Base-by-base conservation (phyloP, 2,113 vertebrate species). In the Malurus melanocephalus region DNA sequence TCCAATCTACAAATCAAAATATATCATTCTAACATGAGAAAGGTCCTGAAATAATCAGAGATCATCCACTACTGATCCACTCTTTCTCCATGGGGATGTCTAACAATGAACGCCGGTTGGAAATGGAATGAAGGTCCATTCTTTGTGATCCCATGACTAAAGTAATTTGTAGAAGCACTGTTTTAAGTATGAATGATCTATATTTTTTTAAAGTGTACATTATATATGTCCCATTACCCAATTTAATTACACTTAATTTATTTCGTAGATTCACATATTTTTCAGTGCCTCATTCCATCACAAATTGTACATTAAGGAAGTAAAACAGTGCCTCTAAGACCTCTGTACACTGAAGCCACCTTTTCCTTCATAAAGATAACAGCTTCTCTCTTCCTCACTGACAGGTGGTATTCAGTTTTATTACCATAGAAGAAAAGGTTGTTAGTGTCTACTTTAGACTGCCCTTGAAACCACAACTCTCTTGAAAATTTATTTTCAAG, bases 231-330 rank as follows among this genome's bases (percentile, higher is more conserved):
- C 12, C 67, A 85, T 89, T 95, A 88, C 8, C 55, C n/a, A 51
- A 73, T 82, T 92, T 92, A 93, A 94, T 94, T 85, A 45, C n/a
- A 82, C 13, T 68, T 72, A 66, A 30, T 81, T 88, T 72, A 90
- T 95, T 89, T 90, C 87, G 76, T 55, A 76, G 42, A 61, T 65
- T 2, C 74, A 14, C 22, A 13, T 59, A 22, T 91, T 89, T 93
- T 91, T 91, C 56, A 74, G 30, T 89, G 67, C 85, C 64, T 90
- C 8, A 7, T 80, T 90, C 42, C 76, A 20, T 48, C 48, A 80
- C 43, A 85, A 76, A 87, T 21, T 51, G 8, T 69, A 27, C 26
- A 18, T 57, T 69, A 73, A 87, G 26, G 28, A 79, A 82, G 49
- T 67, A 67, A 69, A 86, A 46, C 3, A 17, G 20, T 72, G 23